Evolutionary conservation across 2,113 vertebrate genomes (phyloP).

Genomic region (Uropsilus gracilis): DNA sequence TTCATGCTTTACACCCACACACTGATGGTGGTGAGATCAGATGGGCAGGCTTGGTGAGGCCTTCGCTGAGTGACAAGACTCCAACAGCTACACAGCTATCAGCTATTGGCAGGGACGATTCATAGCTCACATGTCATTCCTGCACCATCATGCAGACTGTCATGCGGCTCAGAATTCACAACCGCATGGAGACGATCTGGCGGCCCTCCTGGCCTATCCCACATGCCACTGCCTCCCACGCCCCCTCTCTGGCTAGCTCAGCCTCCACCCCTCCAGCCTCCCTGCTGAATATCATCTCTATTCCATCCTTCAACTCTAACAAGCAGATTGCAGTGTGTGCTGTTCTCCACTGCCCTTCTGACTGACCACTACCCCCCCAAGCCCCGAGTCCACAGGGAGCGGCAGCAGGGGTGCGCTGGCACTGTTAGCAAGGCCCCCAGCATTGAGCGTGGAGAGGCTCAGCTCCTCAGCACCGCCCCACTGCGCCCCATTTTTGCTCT

Average conservation of each 20-base stretch:
- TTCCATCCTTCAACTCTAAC: not conserved
- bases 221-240: not conserved
- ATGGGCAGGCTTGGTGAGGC: not conserved
- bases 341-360: not conserved
- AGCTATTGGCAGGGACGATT: not conserved
- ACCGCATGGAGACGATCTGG: not conserved
- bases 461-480: not conserved
- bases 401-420: fast-evolving
- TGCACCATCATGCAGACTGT: not conserved
- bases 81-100: not conserved
- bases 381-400: too few relatives aligned
- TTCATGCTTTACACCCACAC: not conserved
- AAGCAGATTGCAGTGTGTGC: not conserved
- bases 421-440: not conserved
- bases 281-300: not conserved
- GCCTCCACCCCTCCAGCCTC: not conserved
- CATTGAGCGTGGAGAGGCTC: not conserved
- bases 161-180: not conserved
- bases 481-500: not conserved
- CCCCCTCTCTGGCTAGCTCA: not conserved
- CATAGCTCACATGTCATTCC: not conserved
- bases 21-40: not conserved
- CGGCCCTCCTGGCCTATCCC: too few relatives aligned
- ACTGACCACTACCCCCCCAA: too few relatives aligned
- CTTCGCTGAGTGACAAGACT: not conserved